Evolutionary conservation across 2,113 vertebrate genomes (phyloP).

Genomic region (Orthonyx spaldingii): DNA sequence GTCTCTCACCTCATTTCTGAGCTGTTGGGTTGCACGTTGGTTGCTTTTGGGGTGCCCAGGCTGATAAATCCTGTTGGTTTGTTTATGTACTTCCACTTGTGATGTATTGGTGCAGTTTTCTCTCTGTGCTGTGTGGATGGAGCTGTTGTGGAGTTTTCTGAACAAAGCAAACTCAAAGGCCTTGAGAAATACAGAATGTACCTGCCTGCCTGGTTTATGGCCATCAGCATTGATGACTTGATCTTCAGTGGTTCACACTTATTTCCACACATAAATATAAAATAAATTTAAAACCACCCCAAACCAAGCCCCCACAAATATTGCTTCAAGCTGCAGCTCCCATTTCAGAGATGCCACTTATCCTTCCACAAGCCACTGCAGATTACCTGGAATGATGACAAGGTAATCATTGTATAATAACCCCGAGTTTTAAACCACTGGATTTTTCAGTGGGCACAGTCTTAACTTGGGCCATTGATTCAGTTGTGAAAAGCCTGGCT

Average conservation of each 20-base stretch:
- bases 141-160: not conserved
- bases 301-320: fast-evolving
- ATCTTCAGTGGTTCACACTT: not conserved
- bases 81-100: not conserved
- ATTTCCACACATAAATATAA: not conserved
- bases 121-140: not conserved
- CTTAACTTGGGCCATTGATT: not conserved
- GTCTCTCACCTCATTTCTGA: not conserved
- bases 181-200: not conserved
- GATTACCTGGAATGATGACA: not conserved
- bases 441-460: not conserved
- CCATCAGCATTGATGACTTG: not conserved
- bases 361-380: not conserved
- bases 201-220: not conserved
- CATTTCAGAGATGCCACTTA: not conserved
- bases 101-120: not conserved
- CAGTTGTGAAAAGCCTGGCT: not conserved
- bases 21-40: not conserved
- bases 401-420: fast-evolving
- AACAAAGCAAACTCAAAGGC: not conserved
- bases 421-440: not conserved
- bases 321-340: not conserved
- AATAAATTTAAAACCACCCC: not conserved
- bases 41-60: not conserved
- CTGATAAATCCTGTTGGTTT: not conserved